These are phyloP conservation scores for Tinamus major DNA, from an alignment of 2,797 vertebrate genomes.

Conservation along the genomic window DNA sequence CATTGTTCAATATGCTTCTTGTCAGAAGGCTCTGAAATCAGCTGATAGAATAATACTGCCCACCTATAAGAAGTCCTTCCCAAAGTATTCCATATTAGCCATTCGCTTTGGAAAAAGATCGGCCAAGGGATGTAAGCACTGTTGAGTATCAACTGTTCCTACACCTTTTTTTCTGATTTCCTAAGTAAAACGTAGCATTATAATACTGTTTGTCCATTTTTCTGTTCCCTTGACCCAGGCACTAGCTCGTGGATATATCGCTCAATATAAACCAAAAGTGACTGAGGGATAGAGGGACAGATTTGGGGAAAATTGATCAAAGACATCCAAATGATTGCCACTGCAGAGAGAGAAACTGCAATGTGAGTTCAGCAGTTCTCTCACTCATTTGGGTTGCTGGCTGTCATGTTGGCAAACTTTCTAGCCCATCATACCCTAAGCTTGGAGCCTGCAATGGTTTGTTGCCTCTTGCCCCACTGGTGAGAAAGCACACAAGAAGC, in stretches of 20 bases:
- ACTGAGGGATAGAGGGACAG: neutral
- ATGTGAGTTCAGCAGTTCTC: neutral
- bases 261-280: neutral
- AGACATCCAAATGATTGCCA: neutral
- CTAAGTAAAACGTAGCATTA: neutral
- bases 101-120: neutral
- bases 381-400: neutral
- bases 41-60: neutral
- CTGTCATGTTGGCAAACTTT: neutral
- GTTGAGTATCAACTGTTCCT: neutral
- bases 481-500: neutral
- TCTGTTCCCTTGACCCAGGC: neutral
- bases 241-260: neutral
- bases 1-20: neutral
- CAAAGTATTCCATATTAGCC: neutral
- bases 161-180: neutral
- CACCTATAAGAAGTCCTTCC: neutral
- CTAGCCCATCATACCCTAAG: neutral
- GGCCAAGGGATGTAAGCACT: neutral
- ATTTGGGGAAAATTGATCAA: neutral
- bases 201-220: neutral
- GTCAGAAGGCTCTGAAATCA: neutral
- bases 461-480: neutral
- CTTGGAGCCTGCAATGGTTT: neutral
- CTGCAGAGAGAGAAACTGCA: neutral